Evolutionary conservation across 1,140 invertebrate species (phyloP), one percentile per base, ranked within the genome.

Genomic region (Penaeus vannamei): DNA sequence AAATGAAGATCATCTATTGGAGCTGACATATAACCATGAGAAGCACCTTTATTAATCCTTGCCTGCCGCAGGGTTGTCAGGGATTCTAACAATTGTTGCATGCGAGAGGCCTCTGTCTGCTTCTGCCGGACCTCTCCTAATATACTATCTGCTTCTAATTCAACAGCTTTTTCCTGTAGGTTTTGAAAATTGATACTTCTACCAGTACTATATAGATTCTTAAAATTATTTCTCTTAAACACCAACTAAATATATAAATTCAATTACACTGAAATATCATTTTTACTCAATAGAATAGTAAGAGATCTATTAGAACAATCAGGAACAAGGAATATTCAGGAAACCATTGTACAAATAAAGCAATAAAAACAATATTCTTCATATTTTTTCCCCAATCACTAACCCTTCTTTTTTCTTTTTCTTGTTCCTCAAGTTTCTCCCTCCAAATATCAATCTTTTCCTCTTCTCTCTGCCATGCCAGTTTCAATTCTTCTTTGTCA

Each of bases 81-180:
- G 20, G 95, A 94, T 59, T 95, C 94, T 26, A 97, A 92, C 36
- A 96, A 92, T 0, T 93, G 92, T 2, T 96, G 92, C 91, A 94
- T 95, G 91, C 95, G 95, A 84, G 94, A 95, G 0, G 95, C 95
- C 92, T 97, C 96, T 61, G 92, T 94, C 92, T 96, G 95, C 92
- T 96, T 96, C 77, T 94, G 94, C 42, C 94, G 93, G 0, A 96
- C 95, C 91, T 96, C 95, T 69, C 94, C 94, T 1, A 97, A 92
- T 22, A 96, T 94, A 88, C 94, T 93, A 92, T 97, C 96, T 0
- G 95, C 95, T 92, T 96, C 94, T 91, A 94, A 93, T 91, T 95
- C 95, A 77, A 95, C 93, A 91, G 94, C 94, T 92, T 95, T 94
- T 92, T 95, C 95, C 94, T 96, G 92, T n/a, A 92, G 92, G 92